Percentiles rank a stretch among this genome's conserved stretches.
These are phyloP conservation scores for Agapornis roseicollis DNA, from an alignment of 2,113 vertebrate species.

Conservation along the genomic window DNA sequence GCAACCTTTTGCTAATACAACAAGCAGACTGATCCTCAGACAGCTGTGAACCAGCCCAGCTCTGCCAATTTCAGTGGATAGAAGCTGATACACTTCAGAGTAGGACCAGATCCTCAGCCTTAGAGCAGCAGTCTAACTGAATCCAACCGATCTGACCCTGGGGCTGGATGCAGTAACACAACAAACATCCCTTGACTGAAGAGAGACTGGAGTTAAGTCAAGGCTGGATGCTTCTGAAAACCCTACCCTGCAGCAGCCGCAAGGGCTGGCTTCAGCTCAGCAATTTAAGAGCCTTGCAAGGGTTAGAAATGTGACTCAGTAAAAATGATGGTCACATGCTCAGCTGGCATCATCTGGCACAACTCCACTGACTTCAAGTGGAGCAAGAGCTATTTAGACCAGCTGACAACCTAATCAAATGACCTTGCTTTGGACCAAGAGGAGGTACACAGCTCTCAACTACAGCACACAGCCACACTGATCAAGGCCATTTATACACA, in stretches of 20 bases:
- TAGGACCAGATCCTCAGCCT: neutral
- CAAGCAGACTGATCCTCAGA: neutral
- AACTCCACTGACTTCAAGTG: neutral
- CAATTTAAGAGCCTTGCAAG: neutral
- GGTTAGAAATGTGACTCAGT: neutral
- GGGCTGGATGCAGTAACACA: neutral
- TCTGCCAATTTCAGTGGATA: fast-evolving
- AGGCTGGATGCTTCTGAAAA: neutral
- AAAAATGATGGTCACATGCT: neutral
- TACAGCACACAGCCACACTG: neutral
- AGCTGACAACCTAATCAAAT: neutral
- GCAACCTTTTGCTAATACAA: neutral
- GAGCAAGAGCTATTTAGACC: neutral
- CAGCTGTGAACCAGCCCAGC: neutral
- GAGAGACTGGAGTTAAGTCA: neutral
- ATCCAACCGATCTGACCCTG: neutral
- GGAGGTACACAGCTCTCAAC: neutral
- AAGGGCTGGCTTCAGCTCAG: neutral
- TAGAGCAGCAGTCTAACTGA: neutral
- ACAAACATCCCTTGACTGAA: neutral
- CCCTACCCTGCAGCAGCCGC: neutral
- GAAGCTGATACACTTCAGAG: fast-evolving
- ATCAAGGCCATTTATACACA: neutral
- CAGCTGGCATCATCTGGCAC: neutral
- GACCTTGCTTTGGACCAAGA: neutral